Percentiles rank a stretch among this genome's conserved stretches.
Conservation (phyloP, 1,140 invertebrate genomes). For the Capitella teleta region DNA sequence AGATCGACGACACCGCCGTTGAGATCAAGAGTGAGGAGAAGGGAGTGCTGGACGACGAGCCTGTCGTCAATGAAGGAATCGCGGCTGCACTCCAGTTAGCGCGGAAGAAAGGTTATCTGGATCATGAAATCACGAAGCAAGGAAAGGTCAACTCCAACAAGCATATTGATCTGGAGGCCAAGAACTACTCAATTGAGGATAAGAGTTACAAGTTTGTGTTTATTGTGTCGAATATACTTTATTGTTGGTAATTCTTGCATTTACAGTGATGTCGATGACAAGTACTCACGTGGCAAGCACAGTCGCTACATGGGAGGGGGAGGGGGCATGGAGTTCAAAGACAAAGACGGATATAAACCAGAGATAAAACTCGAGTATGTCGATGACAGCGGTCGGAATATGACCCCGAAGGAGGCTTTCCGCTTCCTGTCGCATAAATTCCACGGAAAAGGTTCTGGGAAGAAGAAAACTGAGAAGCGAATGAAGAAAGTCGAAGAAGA, state of each 20-base stretch:
- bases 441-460: slow-evolving; percentile 97
- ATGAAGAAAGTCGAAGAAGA: slow-evolving; percentile 91
- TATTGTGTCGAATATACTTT: no score
- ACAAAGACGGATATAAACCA: slow-evolving; percentile 86
- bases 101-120: slow-evolving; percentile 65
- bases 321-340: slow-evolving; percentile 82
- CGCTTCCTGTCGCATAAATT: slow-evolving; percentile 83
- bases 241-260: no score
- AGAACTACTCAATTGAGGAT: slow-evolving; percentile 95
- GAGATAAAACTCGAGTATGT: slow-evolving; percentile 96
- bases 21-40: slow-evolving; percentile 31
- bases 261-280: slow-evolving; percentile 70
- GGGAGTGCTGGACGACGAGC: slow-evolving; percentile 85
- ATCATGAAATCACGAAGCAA: no score
- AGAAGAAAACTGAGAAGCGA: slow-evolving; percentile 96
- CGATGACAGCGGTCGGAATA: slow-evolving; percentile 81
- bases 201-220: slow-evolving; percentile 64
- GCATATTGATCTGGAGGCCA: no score
- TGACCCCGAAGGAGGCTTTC: slow-evolving; percentile 95
- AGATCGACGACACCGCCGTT: slow-evolving; percentile 45
- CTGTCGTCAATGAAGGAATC: slow-evolving; percentile 81
- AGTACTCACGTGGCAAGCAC: slow-evolving; percentile 51
- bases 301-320: slow-evolving; percentile 62
- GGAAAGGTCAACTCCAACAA: no score
- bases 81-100: slow-evolving; percentile 84